Percentiles rank a stretch among this genome's conserved stretches.
phyloP scores from a whole-genome alignment of 2,797 vertebrate genomes.

The Sebastes minor region DNA sequence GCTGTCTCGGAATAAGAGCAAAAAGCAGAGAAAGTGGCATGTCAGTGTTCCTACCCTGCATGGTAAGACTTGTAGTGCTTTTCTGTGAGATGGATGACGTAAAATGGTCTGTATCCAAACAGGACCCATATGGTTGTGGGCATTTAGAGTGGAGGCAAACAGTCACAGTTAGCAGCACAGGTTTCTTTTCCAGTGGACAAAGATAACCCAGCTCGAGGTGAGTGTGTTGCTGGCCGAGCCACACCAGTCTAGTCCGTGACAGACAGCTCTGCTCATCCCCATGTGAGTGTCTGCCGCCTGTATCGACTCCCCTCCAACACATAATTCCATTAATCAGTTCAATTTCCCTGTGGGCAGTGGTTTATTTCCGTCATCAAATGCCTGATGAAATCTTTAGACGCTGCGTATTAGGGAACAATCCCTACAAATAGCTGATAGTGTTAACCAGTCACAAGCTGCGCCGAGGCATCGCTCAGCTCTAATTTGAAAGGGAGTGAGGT shows the following conservation, averaged over 20 bases:
- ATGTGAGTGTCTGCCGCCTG: slow-evolving; percentile 70
- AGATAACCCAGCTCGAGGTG: slow-evolving; percentile 48
- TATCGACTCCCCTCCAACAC: slow-evolving; percentile 80
- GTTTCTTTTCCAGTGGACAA: slow-evolving; percentile 54
- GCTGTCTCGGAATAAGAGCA: slow-evolving; percentile 62
- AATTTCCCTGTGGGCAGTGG: slow-evolving; percentile 90
- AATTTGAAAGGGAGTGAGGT: slow-evolving; percentile 94
- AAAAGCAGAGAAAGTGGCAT: slow-evolving; percentile 58
- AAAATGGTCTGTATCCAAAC: slow-evolving; percentile 63
- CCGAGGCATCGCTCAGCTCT: slow-evolving; percentile 86
- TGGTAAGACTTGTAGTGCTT: slow-evolving; percentile 61
- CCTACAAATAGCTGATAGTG: slow-evolving; percentile 87
- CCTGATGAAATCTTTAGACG: slow-evolving; percentile 91
- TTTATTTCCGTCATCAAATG: slow-evolving; percentile 92
- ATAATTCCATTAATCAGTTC: slow-evolving; percentile 88
- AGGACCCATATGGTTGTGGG: slow-evolving; percentile 62
- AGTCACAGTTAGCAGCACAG: slow-evolving; percentile 30
- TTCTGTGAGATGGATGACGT: slow-evolving; percentile 55
- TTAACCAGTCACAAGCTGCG: slow-evolving; percentile 92
- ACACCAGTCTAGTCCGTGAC: slow-evolving; percentile 43
- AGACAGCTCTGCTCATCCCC: slow-evolving; percentile 67
- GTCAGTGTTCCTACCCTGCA: slow-evolving; percentile 48
- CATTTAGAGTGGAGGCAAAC: slow-evolving; percentile 55
- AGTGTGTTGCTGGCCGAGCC: slow-evolving; percentile 35
- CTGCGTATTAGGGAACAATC: slow-evolving; percentile 88